Percentiles rank a stretch among this genome's conserved stretches.
Conservation (phyloP, 23 tunicate species). For the Clavelina lepadiformis region DNA sequence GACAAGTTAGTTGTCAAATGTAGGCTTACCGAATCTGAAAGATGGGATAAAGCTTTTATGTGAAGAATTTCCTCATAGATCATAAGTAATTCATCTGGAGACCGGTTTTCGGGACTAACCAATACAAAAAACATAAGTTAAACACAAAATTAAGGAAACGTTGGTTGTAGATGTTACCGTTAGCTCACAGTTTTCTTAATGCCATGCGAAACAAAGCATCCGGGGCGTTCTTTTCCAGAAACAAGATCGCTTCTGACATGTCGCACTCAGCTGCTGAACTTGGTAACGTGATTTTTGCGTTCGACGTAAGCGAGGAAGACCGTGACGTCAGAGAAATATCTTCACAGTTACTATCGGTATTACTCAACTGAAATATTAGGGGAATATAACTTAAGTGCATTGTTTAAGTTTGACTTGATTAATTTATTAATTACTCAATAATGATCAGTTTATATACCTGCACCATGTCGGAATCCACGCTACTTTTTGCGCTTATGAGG, state of each 20-base stretch:
- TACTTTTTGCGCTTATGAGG: conserved; percentile 1
- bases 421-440: not conserved
- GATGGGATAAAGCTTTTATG: conserved; percentile 69
- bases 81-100: conserved; percentile 55
- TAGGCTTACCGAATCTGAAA: conserved; percentile 60
- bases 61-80: conserved; percentile 83
- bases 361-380: no score
- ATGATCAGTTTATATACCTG: not conserved
- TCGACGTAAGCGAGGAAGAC: no score
- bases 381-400: no score
- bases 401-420: no score
- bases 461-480: conserved; percentile 15
- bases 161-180: no score
- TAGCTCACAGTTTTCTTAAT: conserved; percentile 59
- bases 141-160: no score
- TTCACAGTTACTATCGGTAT: no score
- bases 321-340: no score
- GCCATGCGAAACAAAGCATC: conserved; percentile 80
- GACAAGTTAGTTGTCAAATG: not conserved
- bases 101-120: conserved; percentile 67
- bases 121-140: no score
- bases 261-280: no score
- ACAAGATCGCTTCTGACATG: conserved; percentile 33
- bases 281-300: no score
- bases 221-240: conserved; percentile 48